phyloP scores from a whole-genome alignment of 2,797 vertebrate species.

The Labeo calbasu region DNA sequence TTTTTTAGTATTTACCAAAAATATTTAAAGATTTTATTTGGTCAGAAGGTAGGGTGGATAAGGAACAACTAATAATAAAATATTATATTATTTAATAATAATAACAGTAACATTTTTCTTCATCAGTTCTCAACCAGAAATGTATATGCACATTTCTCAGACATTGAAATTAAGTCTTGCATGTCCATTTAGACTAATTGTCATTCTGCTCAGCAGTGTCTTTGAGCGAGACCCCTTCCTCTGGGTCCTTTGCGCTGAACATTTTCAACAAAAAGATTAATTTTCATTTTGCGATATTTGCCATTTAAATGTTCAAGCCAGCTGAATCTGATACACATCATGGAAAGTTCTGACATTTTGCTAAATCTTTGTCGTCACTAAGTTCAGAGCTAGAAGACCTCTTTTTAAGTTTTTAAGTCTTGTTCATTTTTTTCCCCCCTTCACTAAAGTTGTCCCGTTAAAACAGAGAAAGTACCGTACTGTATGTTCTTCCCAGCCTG shows the following conservation, averaged over 20 bases:
- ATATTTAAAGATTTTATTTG: conserved; percentile 61
- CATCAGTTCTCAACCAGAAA: neutral
- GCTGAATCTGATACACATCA: conserved; percentile 6
- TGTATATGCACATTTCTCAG: conserved; percentile 10
- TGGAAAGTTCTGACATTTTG: neutral
- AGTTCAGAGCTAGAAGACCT: neutral
- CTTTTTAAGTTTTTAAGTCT: neutral
- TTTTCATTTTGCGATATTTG: conserved; percentile 1
- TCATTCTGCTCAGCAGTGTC: conserved; percentile 39
- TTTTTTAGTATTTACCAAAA: conserved; percentile 65
- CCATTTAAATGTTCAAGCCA: conserved; percentile 3
- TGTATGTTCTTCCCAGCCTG: conserved; percentile 42
- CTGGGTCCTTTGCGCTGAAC: neutral
- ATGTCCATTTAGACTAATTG: conserved; percentile 62
- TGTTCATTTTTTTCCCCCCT: neutral
- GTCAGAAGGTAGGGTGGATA: no score
- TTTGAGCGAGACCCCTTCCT: neutral
- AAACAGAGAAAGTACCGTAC: conserved; percentile 18
- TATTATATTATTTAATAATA: neutral
- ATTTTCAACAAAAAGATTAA: conserved; percentile 20
- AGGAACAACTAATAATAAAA: neutral
- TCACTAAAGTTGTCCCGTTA: neutral
- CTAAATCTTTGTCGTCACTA: neutral
- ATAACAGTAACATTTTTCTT: neutral
- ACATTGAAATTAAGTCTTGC: conserved; percentile 59